Evolutionary conservation across 1,140 invertebrate species (phyloP), one percentile per base, ranked within the genome.

Genomic region (Microplitis demolitor): DNA sequence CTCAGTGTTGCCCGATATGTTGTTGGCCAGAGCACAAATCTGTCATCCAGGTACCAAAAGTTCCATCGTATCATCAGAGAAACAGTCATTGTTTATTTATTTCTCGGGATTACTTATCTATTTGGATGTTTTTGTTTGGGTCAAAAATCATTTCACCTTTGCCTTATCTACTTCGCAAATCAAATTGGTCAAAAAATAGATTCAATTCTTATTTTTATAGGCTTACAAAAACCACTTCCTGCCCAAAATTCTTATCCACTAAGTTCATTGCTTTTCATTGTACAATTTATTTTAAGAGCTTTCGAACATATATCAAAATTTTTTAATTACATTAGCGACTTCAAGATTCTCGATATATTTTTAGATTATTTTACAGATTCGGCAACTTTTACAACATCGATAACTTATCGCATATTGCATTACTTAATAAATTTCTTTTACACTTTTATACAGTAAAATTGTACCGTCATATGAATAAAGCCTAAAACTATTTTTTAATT

Each of bases 1-100:
- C 78, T 94, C 51, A 89, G 87, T 54, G 90, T 93, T 77, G 89
- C 93, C 62, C 86, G 93, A 82, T 94, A 94, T 79, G 88, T 94
- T 66, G 90, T 91, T 69, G 93, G 90, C 39, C 89, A 90, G 72
- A 88, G 83, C 73, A 88, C 88, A 60, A 88, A 87, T 79, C 80
- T 88, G 69, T 80, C 82, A 50, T 80, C 80, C 78, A 85, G 83
- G 85, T 87, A 82, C 80, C 79, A 73, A 77, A 76, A 68, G 67
- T 76, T 78, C 60, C 78, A 56, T 71, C 66, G 74, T 66, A 56
- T 71, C 66, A 39, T 78, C 71, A 70, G 71, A n/a, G 62, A 24
- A 67, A 64, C 78, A 56, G 11, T 80, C 56, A 31, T 74, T 13
- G 62, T 56, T 37, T 71, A 63, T 62, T 50, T 62, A 11, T 11